Evolutionary conservation across 2,113 vertebrate species (phyloP), one percentile per base, ranked within the genome.

Genomic region (Anoplopoma fimbria): DNA sequence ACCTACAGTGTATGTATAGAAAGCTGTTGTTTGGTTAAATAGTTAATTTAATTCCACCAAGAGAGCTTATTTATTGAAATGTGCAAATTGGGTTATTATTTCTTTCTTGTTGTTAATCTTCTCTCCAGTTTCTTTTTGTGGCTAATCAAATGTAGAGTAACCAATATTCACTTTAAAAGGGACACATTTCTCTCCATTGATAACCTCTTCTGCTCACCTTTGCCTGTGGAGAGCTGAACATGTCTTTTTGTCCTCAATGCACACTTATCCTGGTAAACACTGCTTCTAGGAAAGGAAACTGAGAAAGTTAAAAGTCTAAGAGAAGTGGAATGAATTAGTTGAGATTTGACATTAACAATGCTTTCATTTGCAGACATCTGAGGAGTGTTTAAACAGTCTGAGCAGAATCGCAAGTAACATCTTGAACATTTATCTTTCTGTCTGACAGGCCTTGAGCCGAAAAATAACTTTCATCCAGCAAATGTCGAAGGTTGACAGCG

Each of bases 401-500:
- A 83, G 67, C 73, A 42, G 80, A 87, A 89, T 86, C 19, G 42
- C 71, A 65, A 88, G 68, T 42, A 61, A 67, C 67, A 77, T 68
- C 75, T 38, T 53, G 25, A 40, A 14, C 70, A 67, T 83, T 85
- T 62, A 33, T 36, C 53, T 86, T 73, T 74, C 47, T 47, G 27
- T 72, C 63, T 71, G 65, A 68, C 36, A 29, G 62, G 65, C 45
- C 74, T 60, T 70, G 73, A 82, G 81, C 57, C 55, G 45, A 55
- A 72, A 69, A 25, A 79, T 5, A 38, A 64, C 77, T 80, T 88
- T 79, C 75, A 84, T 75, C 70, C 58, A 47, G 67, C 31, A 86
- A 82, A 83, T 88, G 86, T 87, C 62, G 7, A 75, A 83, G 78
- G 82, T 73, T 89, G 81, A 81, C 71, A 67, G 76, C 29, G 23